Percentiles rank a stretch among this genome's conserved stretches.
Conservation (phyloP, 2,113 vertebrate species). For the Ursus arctos region DNA sequence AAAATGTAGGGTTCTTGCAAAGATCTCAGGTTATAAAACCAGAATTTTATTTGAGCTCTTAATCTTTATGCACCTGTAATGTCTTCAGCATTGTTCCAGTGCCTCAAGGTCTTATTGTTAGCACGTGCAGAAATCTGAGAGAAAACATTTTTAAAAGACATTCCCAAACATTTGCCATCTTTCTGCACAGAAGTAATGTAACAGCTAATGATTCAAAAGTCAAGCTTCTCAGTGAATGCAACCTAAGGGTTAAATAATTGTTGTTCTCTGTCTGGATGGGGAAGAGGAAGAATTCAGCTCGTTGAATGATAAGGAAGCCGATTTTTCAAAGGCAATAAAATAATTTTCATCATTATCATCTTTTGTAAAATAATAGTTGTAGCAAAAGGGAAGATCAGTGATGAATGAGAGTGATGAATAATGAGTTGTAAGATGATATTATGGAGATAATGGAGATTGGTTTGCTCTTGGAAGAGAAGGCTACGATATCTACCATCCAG, state of each 20-base stretch:
- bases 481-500: not conserved
- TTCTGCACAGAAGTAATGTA: not conserved
- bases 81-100: not conserved
- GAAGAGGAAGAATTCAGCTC: conserved; percentile 10
- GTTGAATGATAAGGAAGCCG: not conserved
- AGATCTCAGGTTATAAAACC: not conserved
- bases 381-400: not conserved
- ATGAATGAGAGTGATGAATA: conserved; percentile 21
- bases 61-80: not conserved
- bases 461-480: not conserved
- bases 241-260: not conserved
- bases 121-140: not conserved
- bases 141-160: not conserved
- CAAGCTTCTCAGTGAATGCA: conserved; percentile 9
- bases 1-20: not conserved
- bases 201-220: conserved; percentile 57
- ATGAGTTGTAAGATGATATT: not conserved
- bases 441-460: not conserved
- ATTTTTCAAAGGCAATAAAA: conserved; percentile 1
- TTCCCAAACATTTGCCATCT: not conserved
- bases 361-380: not conserved
- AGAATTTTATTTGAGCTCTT: conserved; percentile 11
- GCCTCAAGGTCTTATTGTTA: not conserved
- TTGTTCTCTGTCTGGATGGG: conserved; percentile 32
- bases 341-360: conserved; percentile 22